Base-by-base conservation (phyloP, 1,140 invertebrate genomes). In the Drosophila nannoptera region DNA sequence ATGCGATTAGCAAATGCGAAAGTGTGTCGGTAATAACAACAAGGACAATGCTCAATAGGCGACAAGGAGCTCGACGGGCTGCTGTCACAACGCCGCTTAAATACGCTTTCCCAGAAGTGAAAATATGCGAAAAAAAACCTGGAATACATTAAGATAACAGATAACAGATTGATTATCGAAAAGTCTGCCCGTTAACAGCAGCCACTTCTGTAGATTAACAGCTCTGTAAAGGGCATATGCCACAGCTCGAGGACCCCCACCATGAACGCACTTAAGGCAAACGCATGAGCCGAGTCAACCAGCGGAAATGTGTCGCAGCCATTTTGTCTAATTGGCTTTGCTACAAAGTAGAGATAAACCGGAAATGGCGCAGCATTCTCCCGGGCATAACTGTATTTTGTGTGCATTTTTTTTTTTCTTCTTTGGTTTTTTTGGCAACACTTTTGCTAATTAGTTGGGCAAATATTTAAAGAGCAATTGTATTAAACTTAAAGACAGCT, bases 221-320 rank as follows among this genome's bases (percentile, higher is more conserved):
- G 14, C 16, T 48, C 22, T 22, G 22, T 11, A 29, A 48, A 29
- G 45, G 5, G 4, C 14, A 29, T 46, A 7, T 9, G 2, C 11
- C 42, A 14, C 49, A 22, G 22, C 22, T 3, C 22, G 22, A 22
- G 1, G 22, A 22, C 46, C 52, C 8, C 6, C 2, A 8, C 8
- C 49, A 67, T 31, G 45, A 11, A 61, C 12, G 22, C 49, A 48
- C 38, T 50, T 46, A 48, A 56, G 49, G 59, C 55, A 65, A 63
- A 66, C 54, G 72, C 56, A 65, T 66, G 60, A 76, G 48, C 52
- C 66, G 49, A 48, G 45, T 66, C 71, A 70, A 86, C 81, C 80
- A 86, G 80, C 80, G 80, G 81, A 84, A 84, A 84, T 84, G 81
- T 84, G 80, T 84, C 80, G 80, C 80, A 84, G 76, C 80, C 80